phyloP scores from a whole-genome alignment of 2,888 invertebrate species.

The Apoderus coryli region DNA sequence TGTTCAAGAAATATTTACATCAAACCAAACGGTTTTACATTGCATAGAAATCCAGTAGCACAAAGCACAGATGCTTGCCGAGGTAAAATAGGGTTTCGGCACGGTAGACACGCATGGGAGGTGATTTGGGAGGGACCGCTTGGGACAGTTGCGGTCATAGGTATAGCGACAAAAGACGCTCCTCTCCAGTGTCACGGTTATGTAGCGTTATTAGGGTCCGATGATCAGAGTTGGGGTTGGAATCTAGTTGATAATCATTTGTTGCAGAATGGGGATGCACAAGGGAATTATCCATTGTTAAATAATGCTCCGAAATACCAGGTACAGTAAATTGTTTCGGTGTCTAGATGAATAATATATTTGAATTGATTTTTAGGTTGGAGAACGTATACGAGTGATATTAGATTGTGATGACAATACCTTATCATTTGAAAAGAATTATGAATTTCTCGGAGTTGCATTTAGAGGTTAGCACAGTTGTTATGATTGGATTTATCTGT shows the following conservation, averaged over 20 bases:
- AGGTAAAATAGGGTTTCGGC: conserved; percentile 77
- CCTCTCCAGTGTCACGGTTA: conserved; percentile 90
- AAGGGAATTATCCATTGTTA: conserved; percentile 83
- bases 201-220: conserved; percentile 84
- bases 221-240: conserved; percentile 99
- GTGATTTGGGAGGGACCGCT: conserved; percentile 97
- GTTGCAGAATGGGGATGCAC: conserved; percentile 89
- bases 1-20: conserved; percentile 95
- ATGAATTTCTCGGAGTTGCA: conserved; percentile 96
- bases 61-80: conserved; percentile 94
- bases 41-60: conserved; percentile 96
- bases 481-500: conserved; percentile 5
- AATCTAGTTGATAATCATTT: conserved; percentile 96
- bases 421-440: conserved; percentile 93
- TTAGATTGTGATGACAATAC: conserved; percentile 96
- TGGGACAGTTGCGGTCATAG: conserved; percentile 95
- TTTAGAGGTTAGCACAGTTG: conserved; percentile 57
- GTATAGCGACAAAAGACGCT: conserved; percentile 88
- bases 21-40: conserved; percentile 91
- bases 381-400: conserved; percentile 92
- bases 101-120: conserved; percentile 94
- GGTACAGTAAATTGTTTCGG: conserved; percentile 36
- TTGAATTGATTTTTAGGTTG: conserved; percentile 49
- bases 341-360: too few species aligned
- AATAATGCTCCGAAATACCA: conserved; percentile 98